Conservation (phyloP, 2,888 invertebrate species). For the Peribatodes rhomboidaria region DNA sequence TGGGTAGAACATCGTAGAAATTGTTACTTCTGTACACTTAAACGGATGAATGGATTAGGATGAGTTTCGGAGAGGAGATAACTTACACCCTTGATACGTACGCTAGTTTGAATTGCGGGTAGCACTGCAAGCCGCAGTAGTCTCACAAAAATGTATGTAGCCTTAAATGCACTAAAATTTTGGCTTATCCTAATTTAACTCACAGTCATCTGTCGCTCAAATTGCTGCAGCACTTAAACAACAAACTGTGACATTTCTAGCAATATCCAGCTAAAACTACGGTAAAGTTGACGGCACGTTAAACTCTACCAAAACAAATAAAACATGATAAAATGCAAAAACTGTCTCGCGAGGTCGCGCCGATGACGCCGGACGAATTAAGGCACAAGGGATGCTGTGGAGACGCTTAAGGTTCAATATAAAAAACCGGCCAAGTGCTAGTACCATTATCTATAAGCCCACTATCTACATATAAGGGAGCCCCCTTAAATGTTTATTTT, state of each 20-base stretch:
- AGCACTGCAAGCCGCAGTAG: too few relatives aligned
- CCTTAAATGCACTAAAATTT: too few relatives aligned
- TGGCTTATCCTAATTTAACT: background rate
- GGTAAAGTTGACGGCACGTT: constrained; percentile 35
- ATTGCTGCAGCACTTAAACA: background rate
- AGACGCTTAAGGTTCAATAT: constrained; percentile 49
- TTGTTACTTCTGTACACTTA: too few relatives aligned
- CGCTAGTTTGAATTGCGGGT: too few relatives aligned
- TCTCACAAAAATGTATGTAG: background rate
- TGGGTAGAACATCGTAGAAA: too few relatives aligned
- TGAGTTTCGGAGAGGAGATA: too few relatives aligned
- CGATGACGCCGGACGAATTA: constrained; percentile 69
- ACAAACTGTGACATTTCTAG: constrained; percentile 13
- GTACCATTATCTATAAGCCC: too few relatives aligned
- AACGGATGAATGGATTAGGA: too few relatives aligned
- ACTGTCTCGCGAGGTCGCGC: constrained; percentile 60
- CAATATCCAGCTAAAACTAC: background rate
- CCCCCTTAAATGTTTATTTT: too few relatives aligned
- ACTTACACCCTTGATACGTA: too few relatives aligned
- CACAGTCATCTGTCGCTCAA: constrained; percentile 1
- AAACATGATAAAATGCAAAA: constrained; percentile 66
- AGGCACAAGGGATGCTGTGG: constrained; percentile 46
- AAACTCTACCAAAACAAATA: constrained; percentile 52
- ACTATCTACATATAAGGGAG: too few relatives aligned
- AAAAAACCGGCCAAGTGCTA: too few relatives aligned